Evolutionary conservation across 2,113 vertebrate species (phyloP).

Genomic region (Aspiorhynchus laticeps): DNA sequence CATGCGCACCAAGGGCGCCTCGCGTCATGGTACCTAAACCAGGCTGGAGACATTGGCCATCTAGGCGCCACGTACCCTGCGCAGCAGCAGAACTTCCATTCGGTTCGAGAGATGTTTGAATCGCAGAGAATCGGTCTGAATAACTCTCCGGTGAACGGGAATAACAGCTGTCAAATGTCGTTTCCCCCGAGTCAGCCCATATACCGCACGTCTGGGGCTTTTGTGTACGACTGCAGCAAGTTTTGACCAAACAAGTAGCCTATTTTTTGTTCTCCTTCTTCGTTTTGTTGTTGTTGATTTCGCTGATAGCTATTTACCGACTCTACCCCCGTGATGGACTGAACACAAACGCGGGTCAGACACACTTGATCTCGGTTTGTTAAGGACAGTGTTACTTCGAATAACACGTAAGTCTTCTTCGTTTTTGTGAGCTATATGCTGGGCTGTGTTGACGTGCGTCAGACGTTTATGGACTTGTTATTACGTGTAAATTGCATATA

Average conservation of each 20-base stretch:
- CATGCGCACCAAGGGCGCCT: constrained; percentile 86
- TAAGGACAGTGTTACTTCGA: constrained; percentile 96
- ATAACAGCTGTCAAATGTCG: constrained; percentile 96
- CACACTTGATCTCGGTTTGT: constrained; percentile 84
- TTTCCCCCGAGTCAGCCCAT: constrained; percentile 91
- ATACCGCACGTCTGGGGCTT: constrained; percentile 94
- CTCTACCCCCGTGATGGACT: constrained; percentile 64
- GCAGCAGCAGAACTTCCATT: constrained; percentile 94
- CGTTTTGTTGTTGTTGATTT: constrained; percentile 49
- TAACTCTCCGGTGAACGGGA: constrained; percentile 87
- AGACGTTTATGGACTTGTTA: constrained; percentile 87
- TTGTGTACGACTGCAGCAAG: constrained; percentile 98
- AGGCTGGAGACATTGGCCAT: constrained; percentile 87
- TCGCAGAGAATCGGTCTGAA: constrained; percentile 88
- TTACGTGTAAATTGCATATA: constrained; percentile 98
- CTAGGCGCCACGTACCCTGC: constrained; percentile 83
- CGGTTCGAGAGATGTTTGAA: constrained; percentile 93
- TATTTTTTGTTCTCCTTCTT: constrained; percentile 31
- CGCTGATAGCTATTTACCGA: constrained; percentile 36
- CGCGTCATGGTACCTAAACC: constrained; percentile 92
- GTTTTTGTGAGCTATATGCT: constrained; percentile 78
- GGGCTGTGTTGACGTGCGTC: constrained; percentile 77
- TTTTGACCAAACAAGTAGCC: constrained; percentile 81
- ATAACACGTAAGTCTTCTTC: constrained; percentile 95
- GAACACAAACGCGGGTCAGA: constrained; percentile 74